Base-by-base conservation (phyloP, 2,113 vertebrate species). In the Narcine bancroftii region DNA sequence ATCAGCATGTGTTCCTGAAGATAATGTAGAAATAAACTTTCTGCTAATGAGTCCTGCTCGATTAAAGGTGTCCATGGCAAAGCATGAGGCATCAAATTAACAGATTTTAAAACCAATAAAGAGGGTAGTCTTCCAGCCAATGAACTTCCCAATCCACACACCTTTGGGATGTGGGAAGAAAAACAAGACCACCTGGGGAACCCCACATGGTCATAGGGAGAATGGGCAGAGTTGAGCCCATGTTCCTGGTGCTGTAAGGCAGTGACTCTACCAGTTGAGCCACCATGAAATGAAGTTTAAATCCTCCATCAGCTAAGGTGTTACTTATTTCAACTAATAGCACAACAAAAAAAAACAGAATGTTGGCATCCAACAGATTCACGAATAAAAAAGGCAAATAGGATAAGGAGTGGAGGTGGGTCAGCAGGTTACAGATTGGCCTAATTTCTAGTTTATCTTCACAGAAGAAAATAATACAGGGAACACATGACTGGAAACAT, bases 221-320 rank as follows among this genome's bases (percentile, higher is more conserved):
- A 69, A 69, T 24, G 26, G 21, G 66, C 66, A 69, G 26, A 69
- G 24, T 69, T 63, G 60, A 63, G 17, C 60, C 60, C 17, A 15
- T 7, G 60, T 63, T 15, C 17, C 60, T 63, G 60, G 60, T 11
- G 60, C 60, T 63, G 17, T 15, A 15, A 63, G 60, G 60, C 60
- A 15, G 60, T 63, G 17, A 1, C 60, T 63, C 60, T 63, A 63
- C 60, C 3, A 63, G 60, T 15, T 69, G 66, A 5, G 66, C 66
- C 5, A 26, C 66, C 89, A 91, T 91, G 42, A 91, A 47, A 53
- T 21, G 45, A 69, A 45, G 89, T 66, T 91, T 91, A 91, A 91
- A 47, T 91, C 26, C 21, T 29, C 65, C 65, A 69, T 91, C 63
- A 45, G 63, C 36, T 56, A 63, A 89, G 45, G 47, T 83, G 81